Evolutionary conservation across 2,888 invertebrate genomes (phyloP).

Genomic region (Villa cingulata): DNA sequence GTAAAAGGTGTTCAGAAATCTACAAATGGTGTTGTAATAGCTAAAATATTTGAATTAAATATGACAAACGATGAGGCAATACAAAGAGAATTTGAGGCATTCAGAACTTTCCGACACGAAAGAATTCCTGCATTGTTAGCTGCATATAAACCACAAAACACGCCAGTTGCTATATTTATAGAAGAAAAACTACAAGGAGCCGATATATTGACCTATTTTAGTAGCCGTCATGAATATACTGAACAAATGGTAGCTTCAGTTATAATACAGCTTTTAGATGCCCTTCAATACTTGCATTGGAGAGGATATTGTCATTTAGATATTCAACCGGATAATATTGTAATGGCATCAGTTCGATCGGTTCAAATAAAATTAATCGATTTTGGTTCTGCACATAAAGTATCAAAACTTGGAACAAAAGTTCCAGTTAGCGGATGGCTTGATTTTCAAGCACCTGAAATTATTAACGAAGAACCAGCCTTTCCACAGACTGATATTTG

Average conservation of each 20-base stretch:
- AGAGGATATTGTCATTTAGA: conserved; percentile 78
- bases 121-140: conserved; percentile 63
- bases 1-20: conserved; percentile 67
- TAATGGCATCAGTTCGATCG: conserved; percentile 74
- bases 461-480: conserved; percentile 73
- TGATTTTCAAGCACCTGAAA: conserved; percentile 76
- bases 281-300: conserved; percentile 90
- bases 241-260: conserved; percentile 86
- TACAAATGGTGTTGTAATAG: conserved; percentile 62
- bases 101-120: conserved; percentile 74
- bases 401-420: conserved; percentile 60
- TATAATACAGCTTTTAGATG: conserved; percentile 75
- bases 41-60: conserved; percentile 64
- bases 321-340: conserved; percentile 88
- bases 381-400: conserved; percentile 74
- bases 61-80: conserved; percentile 52
- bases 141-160: conserved; percentile 55
- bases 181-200: conserved; percentile 82
- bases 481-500: conserved; percentile 89
- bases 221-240: conserved; percentile 76
- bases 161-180: conserved; percentile 55
- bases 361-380: conserved; percentile 84
- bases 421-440: conserved; percentile 52
- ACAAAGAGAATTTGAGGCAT: conserved; percentile 69
- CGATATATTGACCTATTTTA: conserved; percentile 77